Evolutionary conservation across 2,888 invertebrate species (phyloP), one percentile per base, ranked within the genome.

Genomic region (Cerastoderma edule): DNA sequence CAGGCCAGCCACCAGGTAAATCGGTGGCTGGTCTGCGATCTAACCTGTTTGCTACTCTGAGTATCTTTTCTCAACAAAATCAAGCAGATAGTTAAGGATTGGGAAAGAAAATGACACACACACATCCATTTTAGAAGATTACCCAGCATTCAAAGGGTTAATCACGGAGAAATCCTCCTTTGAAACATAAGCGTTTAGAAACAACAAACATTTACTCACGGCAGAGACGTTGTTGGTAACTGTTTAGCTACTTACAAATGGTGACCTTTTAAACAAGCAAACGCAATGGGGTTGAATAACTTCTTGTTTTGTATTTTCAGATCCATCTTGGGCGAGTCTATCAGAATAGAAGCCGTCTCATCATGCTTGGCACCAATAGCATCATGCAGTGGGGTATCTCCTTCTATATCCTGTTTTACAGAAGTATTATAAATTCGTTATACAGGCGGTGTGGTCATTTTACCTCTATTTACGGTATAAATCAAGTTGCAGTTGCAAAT

Each of bases 321-420:
- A 89, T 97, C 95, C 13, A 96, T 94, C 60, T 94, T 94, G 60
- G 95, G 94, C 16, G 94, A 94, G 86, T 93, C 94, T 85, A 96
- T 95, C 2, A 97, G 93, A 65, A 95, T 92, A 79, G 96, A 95
- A 13, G 96, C 95, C 30, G 96, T 96, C 85, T 96, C 95, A 4
- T 94, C 93, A 81, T 95, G 95, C 83, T 95, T 95, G 88, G 96
- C 96, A 66, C 74, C 95, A 27, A 97, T 96, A 1, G 97, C 96
- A 91, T 97, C 97, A 89, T 97, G 97, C 22, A 97, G 91, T 0
- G 96, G 96, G 0, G 97, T 96, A 89, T 97, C 97, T 0, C 96
- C 96, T 87, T 95, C 96, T 0, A 95, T 94, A 91, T 96, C 96
- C 93, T 95, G 91, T n/a, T 48, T 35, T 2, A 67, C 57, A 28